Conservation (phyloP, 2,888 invertebrate species). For the Agrochola litura region DNA sequence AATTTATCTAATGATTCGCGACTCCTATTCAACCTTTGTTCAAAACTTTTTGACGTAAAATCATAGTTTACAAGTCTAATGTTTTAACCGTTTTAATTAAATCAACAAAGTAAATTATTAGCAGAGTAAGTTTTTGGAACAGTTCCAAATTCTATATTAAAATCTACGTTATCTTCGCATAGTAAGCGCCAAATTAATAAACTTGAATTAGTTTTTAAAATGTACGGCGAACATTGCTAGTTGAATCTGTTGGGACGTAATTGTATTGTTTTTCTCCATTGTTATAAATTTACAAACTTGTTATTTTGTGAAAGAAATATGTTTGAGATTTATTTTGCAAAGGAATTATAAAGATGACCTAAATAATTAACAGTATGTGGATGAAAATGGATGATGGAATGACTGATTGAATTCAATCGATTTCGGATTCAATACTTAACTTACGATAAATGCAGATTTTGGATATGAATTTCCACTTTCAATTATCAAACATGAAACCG, state of each 20-base stretch:
- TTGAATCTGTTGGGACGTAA: constrained; percentile 24
- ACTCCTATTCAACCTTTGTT: constrained; percentile 46
- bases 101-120: constrained; percentile 63
- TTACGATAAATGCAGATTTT: background rate
- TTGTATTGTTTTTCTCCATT: constrained; percentile 26
- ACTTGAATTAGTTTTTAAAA: constrained; percentile 55
- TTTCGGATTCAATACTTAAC: background rate
- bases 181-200: constrained; percentile 58
- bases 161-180: constrained; percentile 55
- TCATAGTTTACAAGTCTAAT: constrained; percentile 54
- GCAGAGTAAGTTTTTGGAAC: constrained; percentile 57
- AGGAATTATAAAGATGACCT: constrained; percentile 9
- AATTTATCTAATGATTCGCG: constrained; percentile 58
- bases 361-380: background rate
- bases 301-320: constrained; percentile 6
- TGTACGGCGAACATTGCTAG: constrained; percentile 22
- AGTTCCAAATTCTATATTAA: constrained; percentile 61
- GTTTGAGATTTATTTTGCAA: background rate
- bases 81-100: constrained; percentile 63
- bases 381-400: background rate
- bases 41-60: constrained; percentile 51
- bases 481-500: background rate
- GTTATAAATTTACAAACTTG: background rate
- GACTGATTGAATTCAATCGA: background rate
- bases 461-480: background rate